These are phyloP conservation scores for Drosophila ustulata DNA, from an alignment of 2,888 invertebrate genomes.

Conservation along the genomic window DNA sequence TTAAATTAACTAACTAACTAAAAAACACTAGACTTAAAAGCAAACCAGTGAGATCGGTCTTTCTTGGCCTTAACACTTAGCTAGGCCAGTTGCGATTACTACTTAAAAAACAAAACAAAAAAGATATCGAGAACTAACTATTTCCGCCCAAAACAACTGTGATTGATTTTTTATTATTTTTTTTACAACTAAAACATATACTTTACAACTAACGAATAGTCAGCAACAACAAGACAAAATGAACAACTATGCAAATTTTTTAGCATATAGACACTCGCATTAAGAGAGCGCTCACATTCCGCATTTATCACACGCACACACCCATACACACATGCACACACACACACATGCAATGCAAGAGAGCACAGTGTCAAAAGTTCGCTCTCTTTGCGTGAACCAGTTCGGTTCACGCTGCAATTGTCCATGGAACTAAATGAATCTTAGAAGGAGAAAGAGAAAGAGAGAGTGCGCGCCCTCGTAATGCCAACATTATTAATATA, in stretches of 20 bases:
- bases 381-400: conserved; percentile 11
- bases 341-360: conserved; percentile 19
- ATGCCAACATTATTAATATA: conserved; percentile 52
- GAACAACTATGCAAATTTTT: conserved; percentile 72
- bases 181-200: conserved; percentile 59
- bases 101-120: conserved; percentile 33
- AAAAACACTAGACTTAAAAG: conserved; percentile 46
- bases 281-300: conserved; percentile 40
- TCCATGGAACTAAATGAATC: conserved; percentile 50
- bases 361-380: neutral
- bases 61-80: conserved; percentile 21
- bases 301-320: conserved; percentile 34
- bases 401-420: conserved; percentile 1
- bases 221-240: conserved; percentile 46
- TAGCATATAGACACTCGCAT: conserved; percentile 57
- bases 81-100: conserved; percentile 55
- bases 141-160: conserved; percentile 84
- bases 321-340: conserved; percentile 31
- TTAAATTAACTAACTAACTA: conserved; percentile 37
- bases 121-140: conserved; percentile 65
- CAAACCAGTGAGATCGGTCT: conserved; percentile 21
- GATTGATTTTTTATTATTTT: conserved; percentile 77
- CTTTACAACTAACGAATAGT: conserved; percentile 63
- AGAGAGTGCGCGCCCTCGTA: conserved; percentile 53
- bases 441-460: conserved; percentile 9